Base-by-base conservation (phyloP, 2,797 vertebrate species). In the Pangasius macronema region DNA sequence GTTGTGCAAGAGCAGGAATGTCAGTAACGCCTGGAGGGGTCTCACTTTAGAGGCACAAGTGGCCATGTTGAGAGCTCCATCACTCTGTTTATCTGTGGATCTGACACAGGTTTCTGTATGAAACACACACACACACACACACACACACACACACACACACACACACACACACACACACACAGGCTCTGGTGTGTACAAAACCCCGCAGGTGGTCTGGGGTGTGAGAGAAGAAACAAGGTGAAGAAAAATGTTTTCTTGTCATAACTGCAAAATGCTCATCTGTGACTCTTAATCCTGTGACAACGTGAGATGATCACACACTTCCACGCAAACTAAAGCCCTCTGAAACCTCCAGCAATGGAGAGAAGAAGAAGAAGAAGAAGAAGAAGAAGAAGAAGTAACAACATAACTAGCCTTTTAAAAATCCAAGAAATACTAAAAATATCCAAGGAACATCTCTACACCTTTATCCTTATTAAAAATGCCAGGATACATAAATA, bases 1-100 rank as follows among this genome's bases (percentile, higher is more conserved):
- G 18, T 77, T 83, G 57, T 13, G 18, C 13, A 63, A 82, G 42
- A 39, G 30, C 46, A 68, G 82, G 86, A 84, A 84, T 87, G 86
- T 84, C 61, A 80, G 36, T 42, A 67, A 75, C 20, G 33, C 59
- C n/a, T 11, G 33, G 14, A 77, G 49, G 20, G 67, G 82, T 67
- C 55, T 51, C n/a, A 65, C 42, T 63, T 77, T 39, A 24, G 33
- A 87, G 33, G 5, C 24, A 16, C 6, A 73, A 33, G 9, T 46
- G 39, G 0, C 22, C 49, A 24, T 67, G 49, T 68, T 42, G 3
- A 84, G 8, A 33, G 5, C 22, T 39, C 3, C 53, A 51, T 80
- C 76, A 79, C 5, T n/a, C 30, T 55, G 53, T 72, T 72, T 55
- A 80, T 42, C 33, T 80, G 1, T 81, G 27, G 33, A 42, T 18